Conservation (phyloP, 2,113 vertebrate genomes). For the Nothoprocta pentlandii region DNA sequence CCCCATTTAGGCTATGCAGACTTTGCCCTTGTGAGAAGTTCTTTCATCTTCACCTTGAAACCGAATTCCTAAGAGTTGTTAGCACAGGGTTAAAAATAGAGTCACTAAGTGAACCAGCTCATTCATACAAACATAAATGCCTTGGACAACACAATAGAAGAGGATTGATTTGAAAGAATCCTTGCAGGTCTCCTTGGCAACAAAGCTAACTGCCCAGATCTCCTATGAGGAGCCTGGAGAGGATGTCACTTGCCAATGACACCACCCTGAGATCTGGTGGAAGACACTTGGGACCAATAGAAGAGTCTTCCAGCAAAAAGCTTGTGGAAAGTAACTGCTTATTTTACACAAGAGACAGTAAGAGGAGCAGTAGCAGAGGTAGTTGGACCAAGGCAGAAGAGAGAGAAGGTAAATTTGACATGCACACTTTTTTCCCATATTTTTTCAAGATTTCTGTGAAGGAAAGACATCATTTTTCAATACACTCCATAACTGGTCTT, state of each 20-base stretch:
- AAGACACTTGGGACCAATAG: background rate
- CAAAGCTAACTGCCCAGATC: accelerated
- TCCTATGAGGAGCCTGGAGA: background rate
- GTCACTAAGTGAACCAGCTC: background rate
- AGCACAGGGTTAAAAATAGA: background rate
- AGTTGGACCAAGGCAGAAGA: background rate
- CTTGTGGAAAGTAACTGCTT: background rate
- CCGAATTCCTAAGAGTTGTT: background rate
- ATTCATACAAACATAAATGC: background rate
- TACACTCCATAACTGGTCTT: background rate
- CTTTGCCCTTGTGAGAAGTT: background rate
- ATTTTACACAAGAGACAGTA: background rate
- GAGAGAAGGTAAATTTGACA: background rate
- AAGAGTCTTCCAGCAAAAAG: background rate
- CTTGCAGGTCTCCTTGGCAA: background rate
- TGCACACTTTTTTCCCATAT: background rate
- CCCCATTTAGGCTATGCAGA: background rate
- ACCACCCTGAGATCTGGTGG: background rate
- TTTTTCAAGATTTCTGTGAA: background rate
- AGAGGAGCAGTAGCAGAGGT: background rate
- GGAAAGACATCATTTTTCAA: background rate
- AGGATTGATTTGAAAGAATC: background rate
- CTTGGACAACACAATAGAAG: accelerated
- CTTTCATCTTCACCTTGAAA: background rate
- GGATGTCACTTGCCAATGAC: accelerated